Evolutionary conservation across 2,113 vertebrate genomes (phyloP).

Genomic region (Carassius gibelio): DNA sequence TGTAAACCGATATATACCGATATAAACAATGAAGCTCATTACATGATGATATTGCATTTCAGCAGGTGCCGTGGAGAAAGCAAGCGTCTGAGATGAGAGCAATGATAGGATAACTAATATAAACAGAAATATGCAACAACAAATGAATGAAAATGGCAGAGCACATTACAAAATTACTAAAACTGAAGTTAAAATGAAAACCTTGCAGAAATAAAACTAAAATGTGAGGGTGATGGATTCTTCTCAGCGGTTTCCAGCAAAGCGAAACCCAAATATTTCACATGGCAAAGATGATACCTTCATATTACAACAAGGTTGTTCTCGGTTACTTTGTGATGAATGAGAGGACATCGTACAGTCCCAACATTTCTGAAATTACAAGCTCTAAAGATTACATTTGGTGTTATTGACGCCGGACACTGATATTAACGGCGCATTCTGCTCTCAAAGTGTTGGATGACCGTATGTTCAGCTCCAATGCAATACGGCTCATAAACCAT

Average conservation of each 20-base stretch:
- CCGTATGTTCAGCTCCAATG: neutral
- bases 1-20: neutral
- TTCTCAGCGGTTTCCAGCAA: too few species aligned
- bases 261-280: neutral
- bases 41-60: conserved; percentile 52
- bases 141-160: too few species aligned
- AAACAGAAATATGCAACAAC: too few species aligned
- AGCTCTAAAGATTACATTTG: conserved; percentile 29
- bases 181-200: too few species aligned
- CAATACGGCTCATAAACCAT: conserved; percentile 8
- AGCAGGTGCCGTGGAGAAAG: conserved; percentile 39
- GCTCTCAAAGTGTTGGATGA: conserved; percentile 25
- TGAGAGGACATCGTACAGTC: neutral
- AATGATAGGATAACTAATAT: neutral
- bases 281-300: neutral
- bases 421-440: neutral
- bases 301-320: neutral
- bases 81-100: neutral
- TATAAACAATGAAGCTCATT: conserved; percentile 53
- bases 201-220: too few species aligned
- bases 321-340: neutral
- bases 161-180: neutral
- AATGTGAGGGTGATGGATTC: neutral
- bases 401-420: conserved; percentile 30
- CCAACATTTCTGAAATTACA: conserved; percentile 24